phyloP scores from a whole-genome alignment of 1,140 invertebrate species.

The Saccostrea glomerata region DNA sequence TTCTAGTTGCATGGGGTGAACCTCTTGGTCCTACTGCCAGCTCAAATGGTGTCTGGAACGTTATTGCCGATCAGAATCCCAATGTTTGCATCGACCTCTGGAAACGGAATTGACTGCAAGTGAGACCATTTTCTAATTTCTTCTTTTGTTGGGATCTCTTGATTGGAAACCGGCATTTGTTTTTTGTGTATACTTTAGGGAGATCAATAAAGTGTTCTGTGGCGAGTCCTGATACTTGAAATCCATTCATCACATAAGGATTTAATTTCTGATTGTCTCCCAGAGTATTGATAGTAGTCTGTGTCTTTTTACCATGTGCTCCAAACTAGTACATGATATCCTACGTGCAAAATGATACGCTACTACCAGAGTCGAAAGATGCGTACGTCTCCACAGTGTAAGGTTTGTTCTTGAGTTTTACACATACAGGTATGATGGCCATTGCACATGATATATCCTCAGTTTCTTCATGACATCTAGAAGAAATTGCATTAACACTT shows the following conservation, averaged over 20 bases:
- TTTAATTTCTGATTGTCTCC: conserved; percentile 34
- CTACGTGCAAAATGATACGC: conserved; percentile 44
- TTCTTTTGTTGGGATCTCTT: conserved; percentile 49
- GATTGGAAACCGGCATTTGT: conserved; percentile 10
- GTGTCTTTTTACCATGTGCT: conserved; percentile 30
- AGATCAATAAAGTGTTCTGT: conserved; percentile 43
- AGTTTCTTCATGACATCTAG: not conserved
- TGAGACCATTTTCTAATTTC: conserved; percentile 51
- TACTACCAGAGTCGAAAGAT: conserved; percentile 52
- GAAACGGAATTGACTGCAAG: conserved; percentile 32
- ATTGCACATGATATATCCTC: conserved; percentile 37
- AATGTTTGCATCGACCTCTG: conserved; percentile 45
- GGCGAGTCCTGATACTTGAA: conserved; percentile 49
- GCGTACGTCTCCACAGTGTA: conserved; percentile 34
- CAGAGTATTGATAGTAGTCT: conserved; percentile 50
- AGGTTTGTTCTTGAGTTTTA: conserved; percentile 23
- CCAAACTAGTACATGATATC: conserved; percentile 31
- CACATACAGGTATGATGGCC: conserved; percentile 46
- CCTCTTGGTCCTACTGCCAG: conserved; percentile 43
- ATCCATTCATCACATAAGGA: conserved; percentile 33
- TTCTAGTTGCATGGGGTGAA: conserved; percentile 52
- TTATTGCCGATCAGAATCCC: conserved; percentile 53
- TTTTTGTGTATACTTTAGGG: conserved; percentile 51
- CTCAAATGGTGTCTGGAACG: conserved; percentile 52
- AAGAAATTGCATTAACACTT: not conserved